Conservation (phyloP, 1,140 invertebrate genomes). For the Pseudachorutes palmiensis region DNA sequence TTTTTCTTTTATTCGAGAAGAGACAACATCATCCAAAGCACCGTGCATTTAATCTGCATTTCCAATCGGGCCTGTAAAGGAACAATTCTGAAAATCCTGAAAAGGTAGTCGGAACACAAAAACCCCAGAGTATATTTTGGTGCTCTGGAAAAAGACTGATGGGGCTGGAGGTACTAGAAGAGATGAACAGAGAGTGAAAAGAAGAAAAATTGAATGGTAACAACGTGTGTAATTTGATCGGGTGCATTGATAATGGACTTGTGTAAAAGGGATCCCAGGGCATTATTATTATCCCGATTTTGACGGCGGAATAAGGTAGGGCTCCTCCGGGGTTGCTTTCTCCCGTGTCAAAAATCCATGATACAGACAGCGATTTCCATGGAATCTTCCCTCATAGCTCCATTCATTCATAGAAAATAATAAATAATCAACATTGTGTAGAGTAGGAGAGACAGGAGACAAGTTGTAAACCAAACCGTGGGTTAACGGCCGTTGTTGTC, state of each 20-base stretch:
- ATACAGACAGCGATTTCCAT: neutral
- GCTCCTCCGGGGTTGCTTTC: neutral
- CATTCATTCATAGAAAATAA: neutral
- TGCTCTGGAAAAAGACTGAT: too few relatives aligned
- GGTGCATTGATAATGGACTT: slow-evolving; percentile 1
- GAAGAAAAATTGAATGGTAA: neutral
- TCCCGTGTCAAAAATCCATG: neutral
- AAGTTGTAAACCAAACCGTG: too few relatives aligned
- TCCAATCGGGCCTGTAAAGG: neutral
- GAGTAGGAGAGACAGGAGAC: too few relatives aligned
- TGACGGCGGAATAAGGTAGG: too few relatives aligned
- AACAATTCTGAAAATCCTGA: neutral
- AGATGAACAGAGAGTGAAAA: neutral
- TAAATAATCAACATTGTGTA: too few relatives aligned
- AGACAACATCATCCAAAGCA: neutral
- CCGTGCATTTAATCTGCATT: neutral
- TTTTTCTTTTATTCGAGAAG: neutral
- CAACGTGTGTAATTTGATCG: neutral
- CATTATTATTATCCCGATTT: neutral
- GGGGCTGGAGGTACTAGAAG: neutral
- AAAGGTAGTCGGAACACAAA: too few relatives aligned
- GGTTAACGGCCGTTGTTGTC: too few relatives aligned
- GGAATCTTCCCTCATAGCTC: neutral
- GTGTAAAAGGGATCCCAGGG: neutral
- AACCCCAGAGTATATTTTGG: too few relatives aligned